Conservation (phyloP, 1,140 invertebrate genomes). For the Plutomurus gul region DNA sequence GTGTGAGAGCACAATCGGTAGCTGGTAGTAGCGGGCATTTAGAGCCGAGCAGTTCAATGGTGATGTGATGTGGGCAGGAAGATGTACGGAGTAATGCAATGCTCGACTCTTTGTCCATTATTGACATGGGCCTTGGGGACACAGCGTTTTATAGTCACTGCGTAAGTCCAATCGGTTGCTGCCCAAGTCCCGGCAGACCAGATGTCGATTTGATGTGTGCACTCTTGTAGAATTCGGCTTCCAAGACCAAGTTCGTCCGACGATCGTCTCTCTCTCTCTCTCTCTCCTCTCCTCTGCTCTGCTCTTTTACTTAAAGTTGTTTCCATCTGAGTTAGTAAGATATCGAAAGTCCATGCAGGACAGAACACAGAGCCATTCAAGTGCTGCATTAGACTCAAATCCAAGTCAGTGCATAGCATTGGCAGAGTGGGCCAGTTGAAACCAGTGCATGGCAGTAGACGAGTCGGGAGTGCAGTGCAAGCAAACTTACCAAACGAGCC, state of each 20-base stretch:
- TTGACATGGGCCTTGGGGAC: slow-evolving; percentile 45
- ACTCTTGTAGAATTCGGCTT: slow-evolving; percentile 6
- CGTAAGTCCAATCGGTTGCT: slow-evolving; percentile 33
- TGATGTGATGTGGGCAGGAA: not conserved
- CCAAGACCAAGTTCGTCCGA: too few species aligned
- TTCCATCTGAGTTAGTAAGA: slow-evolving; percentile 16
- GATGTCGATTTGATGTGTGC: slow-evolving; percentile 45
- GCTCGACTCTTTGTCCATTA: slow-evolving; percentile 37
- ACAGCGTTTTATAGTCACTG: slow-evolving; percentile 27
- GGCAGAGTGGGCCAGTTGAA: not conserved
- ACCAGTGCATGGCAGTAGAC: not conserved
- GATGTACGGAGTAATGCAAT: not conserved
- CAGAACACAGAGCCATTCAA: too few species aligned
- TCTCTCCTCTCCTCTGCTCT: not conserved
- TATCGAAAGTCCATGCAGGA: too few species aligned
- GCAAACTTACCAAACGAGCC: not conserved
- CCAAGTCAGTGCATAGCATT: not conserved
- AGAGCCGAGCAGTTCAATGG: not conserved
- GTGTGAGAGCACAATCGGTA: too few species aligned
- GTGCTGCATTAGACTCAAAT: not conserved
- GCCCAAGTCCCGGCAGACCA: slow-evolving; percentile 36
- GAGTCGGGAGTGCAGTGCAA: not conserved
- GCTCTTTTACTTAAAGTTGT: not conserved
- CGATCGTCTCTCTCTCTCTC: not conserved
- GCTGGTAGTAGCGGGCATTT: too few species aligned